phyloP scores from a whole-genome alignment of 2,888 invertebrate genomes.

The Seira musarum region DNA sequence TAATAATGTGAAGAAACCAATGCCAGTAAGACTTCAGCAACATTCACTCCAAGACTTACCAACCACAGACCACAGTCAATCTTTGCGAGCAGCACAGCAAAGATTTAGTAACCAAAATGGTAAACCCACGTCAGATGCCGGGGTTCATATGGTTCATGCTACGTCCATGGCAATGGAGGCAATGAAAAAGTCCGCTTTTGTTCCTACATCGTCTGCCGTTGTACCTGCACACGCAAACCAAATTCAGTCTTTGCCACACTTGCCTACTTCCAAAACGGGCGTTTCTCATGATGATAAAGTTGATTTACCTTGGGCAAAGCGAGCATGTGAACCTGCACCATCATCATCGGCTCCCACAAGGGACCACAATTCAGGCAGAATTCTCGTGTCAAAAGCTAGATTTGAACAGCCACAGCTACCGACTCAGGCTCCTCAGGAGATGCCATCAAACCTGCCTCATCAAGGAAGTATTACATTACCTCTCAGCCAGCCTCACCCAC shows the following conservation, averaged over 20 bases:
- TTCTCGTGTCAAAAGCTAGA: constrained; percentile 60
- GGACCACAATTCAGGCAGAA: constrained; percentile 50
- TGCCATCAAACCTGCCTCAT: neutral
- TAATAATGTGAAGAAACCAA: constrained; percentile 51
- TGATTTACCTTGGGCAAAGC: constrained; percentile 65
- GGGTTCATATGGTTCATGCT: constrained; percentile 69
- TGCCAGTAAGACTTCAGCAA: constrained; percentile 47
- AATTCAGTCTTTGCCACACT: constrained; percentile 21
- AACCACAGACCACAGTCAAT: neutral
- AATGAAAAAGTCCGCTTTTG: constrained; percentile 62
- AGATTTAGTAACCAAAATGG: neutral
- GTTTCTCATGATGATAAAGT: constrained; percentile 54
- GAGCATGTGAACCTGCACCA: constrained; percentile 45
- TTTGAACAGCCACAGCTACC: constrained; percentile 59
- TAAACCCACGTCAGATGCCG: constrained; percentile 43
- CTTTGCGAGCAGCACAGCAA: neutral
- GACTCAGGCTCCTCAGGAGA: constrained; percentile 4
- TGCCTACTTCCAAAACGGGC: constrained; percentile 27
- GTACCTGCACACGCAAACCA: constrained; percentile 40
- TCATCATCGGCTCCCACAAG: constrained; percentile 6
- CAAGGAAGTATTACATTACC: neutral
- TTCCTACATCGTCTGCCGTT: constrained; percentile 28
- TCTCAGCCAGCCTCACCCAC: constrained; percentile 1
- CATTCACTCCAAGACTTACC: neutral
- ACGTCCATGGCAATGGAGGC: constrained; percentile 68